Evolutionary conservation across 2,888 invertebrate species (phyloP), one percentile per base, ranked within the genome.

Genomic region (Alsophila aescularia): DNA sequence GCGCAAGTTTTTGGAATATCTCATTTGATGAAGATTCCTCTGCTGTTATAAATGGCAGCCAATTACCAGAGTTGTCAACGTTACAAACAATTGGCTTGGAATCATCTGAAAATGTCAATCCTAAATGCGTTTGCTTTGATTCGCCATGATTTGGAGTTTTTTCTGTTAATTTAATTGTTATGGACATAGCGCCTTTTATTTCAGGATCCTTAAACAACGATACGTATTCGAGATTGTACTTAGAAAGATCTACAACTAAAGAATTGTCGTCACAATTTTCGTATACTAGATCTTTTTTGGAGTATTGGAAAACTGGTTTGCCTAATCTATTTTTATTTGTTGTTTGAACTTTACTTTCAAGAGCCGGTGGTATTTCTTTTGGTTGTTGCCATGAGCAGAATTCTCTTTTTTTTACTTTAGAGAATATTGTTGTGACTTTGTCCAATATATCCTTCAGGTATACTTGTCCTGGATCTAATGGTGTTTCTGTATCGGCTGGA

Each of bases 361-460:
- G 39, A n/a, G 58, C 14, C 50, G 67, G 59, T 13, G 48, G 45
- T 5, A 60, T 53, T 21, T 53, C 57, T 45, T 63, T 57, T 15
- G 27, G 56, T 34, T 60, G 53, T 10, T 58, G 58, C 12, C 51
- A 51, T 34, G 55, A 2, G 24, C 14, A 2, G 21, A 12, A 60
- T 35, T 71, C 70, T 2, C 43, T 24, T 41, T 71, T 73, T 18
- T 60, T 72, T 2, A 58, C 62, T 65, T 73, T 81, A 0, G 79
- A 70, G 52, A 83, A 83, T 60, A 86, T 74, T 0, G 74, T 76
- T 15, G 83, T 81, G 27, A 87, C 79, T 73, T 85, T 85, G 16
- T 86, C 79, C 8, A 89, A 51, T 10, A 87, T 69, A 43, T 82
- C 75, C 69, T 82, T 83, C 0, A 89, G 64, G 45, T 85, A 82